Percentiles rank a stretch among this genome's conserved stretches.
phyloP scores from a whole-genome alignment of 2,113 vertebrate species.

The Piprites chloris region DNA sequence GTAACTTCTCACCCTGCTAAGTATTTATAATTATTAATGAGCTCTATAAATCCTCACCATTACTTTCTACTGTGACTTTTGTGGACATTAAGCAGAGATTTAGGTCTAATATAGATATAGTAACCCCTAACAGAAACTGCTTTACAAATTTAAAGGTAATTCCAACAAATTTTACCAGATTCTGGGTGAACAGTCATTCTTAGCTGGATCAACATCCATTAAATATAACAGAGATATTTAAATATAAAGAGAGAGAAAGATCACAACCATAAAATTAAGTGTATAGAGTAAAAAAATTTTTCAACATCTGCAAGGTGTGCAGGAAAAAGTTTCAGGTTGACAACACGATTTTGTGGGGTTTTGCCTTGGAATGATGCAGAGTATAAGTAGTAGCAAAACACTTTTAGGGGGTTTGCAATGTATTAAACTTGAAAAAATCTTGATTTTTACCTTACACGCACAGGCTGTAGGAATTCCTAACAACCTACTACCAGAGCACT shows the following conservation, averaged over 20 bases:
- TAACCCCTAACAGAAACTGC: neutral
- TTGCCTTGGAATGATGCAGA: neutral
- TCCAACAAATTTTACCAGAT: neutral
- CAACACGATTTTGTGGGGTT: neutral
- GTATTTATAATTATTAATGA: constrained; percentile 24
- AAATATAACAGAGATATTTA: too few species aligned
- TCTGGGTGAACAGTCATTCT: neutral
- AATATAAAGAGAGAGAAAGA: neutral
- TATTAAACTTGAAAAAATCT: neutral
- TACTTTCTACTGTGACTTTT: neutral
- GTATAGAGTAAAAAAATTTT: neutral
- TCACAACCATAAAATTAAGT: neutral
- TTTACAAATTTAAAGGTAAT: neutral
- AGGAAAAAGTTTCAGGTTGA: neutral
- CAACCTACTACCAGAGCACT: neutral
- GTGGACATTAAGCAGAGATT: constrained; percentile 4
- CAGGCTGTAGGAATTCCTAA: neutral
- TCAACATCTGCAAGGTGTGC: neutral
- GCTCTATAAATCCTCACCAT: neutral
- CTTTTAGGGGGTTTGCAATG: neutral
- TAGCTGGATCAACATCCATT: neutral
- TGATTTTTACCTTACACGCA: neutral
- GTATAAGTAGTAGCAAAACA: neutral
- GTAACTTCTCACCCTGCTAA: neutral
- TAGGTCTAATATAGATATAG: neutral